phyloP scores from a whole-genome alignment of 2,888 invertebrate genomes.

The Griposia aprilina region DNA sequence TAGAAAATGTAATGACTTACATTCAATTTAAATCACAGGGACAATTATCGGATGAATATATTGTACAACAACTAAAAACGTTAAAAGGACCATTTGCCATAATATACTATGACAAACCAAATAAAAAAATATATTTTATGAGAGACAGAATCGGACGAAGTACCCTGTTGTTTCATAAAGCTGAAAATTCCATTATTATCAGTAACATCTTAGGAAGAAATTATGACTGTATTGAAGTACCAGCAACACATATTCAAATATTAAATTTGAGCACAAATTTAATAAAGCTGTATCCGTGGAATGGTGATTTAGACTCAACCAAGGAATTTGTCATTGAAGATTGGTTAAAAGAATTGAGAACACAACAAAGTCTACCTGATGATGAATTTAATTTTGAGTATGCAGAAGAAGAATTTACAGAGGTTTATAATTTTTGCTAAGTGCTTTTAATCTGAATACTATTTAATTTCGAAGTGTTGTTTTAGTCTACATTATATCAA shows the following conservation, averaged over 20 bases:
- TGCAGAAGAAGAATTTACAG: constrained; percentile 65
- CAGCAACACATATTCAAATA: constrained; percentile 91
- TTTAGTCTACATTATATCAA: not conserved
- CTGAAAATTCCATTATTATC: constrained; percentile 81
- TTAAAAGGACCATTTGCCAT: constrained; percentile 96
- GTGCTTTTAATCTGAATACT: constrained; percentile 52
- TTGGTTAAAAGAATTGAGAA: constrained; percentile 78
- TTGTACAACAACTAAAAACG: constrained; percentile 87
- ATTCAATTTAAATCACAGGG: constrained; percentile 56
- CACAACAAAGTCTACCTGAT: constrained; percentile 81
- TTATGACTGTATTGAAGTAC: constrained; percentile 91
- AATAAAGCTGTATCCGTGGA: constrained; percentile 81
- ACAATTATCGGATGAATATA: constrained; percentile 69
- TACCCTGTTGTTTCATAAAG: constrained; percentile 93
- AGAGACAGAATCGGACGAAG: constrained; percentile 96
- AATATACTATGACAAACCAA: constrained; percentile 92
- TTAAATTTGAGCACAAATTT: constrained; percentile 81
- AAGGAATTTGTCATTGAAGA: constrained; percentile 72
- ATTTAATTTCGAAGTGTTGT: constrained; percentile 62
- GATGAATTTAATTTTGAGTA: constrained; percentile 77
- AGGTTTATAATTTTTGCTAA: constrained; percentile 68
- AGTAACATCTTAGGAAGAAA: constrained; percentile 90
- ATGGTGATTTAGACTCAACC: constrained; percentile 64
- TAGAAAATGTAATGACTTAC: constrained; percentile 11
- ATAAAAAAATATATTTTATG: constrained; percentile 93